Conservation (phyloP, 2,113 vertebrate genomes). For the Merops nubicus region DNA sequence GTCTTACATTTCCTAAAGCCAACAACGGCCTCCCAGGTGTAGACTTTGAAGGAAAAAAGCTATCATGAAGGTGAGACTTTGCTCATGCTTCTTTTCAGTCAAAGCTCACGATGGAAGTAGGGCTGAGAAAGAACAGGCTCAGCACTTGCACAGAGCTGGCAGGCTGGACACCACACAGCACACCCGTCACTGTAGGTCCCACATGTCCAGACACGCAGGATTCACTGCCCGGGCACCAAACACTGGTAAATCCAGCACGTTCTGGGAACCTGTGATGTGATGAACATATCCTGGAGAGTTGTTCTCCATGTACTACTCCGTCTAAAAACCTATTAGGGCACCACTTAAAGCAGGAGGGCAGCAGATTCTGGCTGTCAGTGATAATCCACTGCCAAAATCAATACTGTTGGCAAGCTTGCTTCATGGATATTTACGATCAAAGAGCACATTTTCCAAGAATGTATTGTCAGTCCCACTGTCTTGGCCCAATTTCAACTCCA, state of each 20-base stretch:
- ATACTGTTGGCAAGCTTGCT: constrained; percentile 10
- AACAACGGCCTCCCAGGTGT: not conserved
- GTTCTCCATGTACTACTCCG: not conserved
- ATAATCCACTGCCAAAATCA: constrained; percentile 57
- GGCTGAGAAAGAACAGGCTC: not conserved
- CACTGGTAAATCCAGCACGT: not conserved
- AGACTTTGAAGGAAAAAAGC: not conserved
- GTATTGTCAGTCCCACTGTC: not conserved
- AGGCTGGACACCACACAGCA: not conserved
- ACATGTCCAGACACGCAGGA: fast-evolving
- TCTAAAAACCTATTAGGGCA: constrained; percentile 5
- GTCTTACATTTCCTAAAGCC: not conserved
- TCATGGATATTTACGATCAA: constrained; percentile 40
- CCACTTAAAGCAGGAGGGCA: not conserved
- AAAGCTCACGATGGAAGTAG: not conserved
- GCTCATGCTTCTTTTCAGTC: not conserved
- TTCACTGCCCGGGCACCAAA: not conserved
- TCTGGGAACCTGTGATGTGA: not conserved
- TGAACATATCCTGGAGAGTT: not conserved
- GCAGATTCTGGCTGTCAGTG: constrained; percentile 4
- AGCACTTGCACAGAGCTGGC: not conserved
- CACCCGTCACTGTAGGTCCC: not conserved
- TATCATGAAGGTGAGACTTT: not conserved
- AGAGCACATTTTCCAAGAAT: constrained; percentile 37
- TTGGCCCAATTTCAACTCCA: constrained; percentile 10